Evolutionary conservation across 2,888 invertebrate species (phyloP).

Genomic region (Cyclophora punctaria): DNA sequence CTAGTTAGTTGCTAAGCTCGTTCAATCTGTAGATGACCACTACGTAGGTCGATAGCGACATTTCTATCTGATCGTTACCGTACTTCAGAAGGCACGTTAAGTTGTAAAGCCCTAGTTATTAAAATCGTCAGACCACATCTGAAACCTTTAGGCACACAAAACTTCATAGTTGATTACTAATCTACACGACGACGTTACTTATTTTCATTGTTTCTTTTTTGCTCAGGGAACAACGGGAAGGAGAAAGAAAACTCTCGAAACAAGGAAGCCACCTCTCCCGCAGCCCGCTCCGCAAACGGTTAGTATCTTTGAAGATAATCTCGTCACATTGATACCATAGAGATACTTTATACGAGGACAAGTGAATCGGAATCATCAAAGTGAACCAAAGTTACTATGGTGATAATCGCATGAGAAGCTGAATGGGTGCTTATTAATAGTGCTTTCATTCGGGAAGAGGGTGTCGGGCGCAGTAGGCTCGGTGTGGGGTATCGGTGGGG

Average conservation of each 20-base stretch:
- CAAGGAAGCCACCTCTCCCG: slow-evolving; percentile 82
- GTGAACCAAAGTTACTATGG: slow-evolving; percentile 34
- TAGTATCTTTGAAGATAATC: slow-evolving; percentile 31
- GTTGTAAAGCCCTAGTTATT: no score
- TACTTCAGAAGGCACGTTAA: no score
- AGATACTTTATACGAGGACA: no score
- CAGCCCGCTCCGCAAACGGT: slow-evolving; percentile 80
- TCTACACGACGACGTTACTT: neutral
- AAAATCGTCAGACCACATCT: no score
- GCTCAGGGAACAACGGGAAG: slow-evolving; percentile 82
- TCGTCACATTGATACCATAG: no score
- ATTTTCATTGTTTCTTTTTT: slow-evolving; percentile 6
- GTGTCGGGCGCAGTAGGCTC: slow-evolving; percentile 19
- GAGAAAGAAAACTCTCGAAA: slow-evolving; percentile 78
- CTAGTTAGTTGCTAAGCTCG: no score
- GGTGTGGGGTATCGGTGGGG: slow-evolving; percentile 18
- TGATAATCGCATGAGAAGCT: slow-evolving; percentile 47
- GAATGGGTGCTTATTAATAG: slow-evolving; percentile 64
- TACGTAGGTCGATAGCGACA: no score
- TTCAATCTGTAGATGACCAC: no score
- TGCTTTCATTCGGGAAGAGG: slow-evolving; percentile 34
- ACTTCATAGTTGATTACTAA: neutral
- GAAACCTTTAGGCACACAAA: no score
- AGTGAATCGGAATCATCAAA: neutral
- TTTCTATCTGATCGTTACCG: no score